These are phyloP conservation scores for Catamblyrhynchus diadema DNA, from an alignment of 2,797 vertebrate species.

Conservation along the genomic window DNA sequence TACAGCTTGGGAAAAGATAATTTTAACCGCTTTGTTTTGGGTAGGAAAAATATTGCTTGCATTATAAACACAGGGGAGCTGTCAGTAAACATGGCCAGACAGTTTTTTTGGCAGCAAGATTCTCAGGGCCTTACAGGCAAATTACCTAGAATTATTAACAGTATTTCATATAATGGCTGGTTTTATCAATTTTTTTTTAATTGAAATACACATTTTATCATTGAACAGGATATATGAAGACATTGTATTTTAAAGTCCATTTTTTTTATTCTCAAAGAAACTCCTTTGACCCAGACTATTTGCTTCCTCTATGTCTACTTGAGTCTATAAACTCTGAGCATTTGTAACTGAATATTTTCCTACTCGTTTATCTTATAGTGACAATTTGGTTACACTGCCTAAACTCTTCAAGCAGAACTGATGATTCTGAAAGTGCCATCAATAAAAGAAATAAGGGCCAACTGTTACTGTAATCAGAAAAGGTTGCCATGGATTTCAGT, in stretches of 20 bases:
- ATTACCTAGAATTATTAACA: conserved; percentile 50
- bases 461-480: background rate
- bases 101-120: conserved; percentile 48
- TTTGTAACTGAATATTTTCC: background rate
- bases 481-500: background rate
- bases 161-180: background rate
- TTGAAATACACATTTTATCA: background rate
- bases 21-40: conserved; percentile 73
- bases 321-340: background rate
- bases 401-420: conserved; percentile 5
- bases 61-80: conserved; percentile 69
- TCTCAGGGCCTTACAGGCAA: conserved; percentile 41
- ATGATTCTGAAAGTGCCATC: conserved; percentile 29
- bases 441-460: conserved; percentile 36
- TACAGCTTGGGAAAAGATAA: conserved; percentile 76
- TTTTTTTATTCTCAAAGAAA: conserved; percentile 50
- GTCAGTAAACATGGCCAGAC: conserved; percentile 50
- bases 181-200: background rate
- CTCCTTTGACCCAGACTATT: background rate
- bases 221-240: background rate
- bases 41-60: conserved; percentile 70
- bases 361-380: background rate
- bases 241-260: conserved; percentile 41
- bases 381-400: background rate
- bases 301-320: conserved; percentile 19